phyloP scores from a whole-genome alignment of 2,113 vertebrate genomes.

The Agapornis roseicollis region DNA sequence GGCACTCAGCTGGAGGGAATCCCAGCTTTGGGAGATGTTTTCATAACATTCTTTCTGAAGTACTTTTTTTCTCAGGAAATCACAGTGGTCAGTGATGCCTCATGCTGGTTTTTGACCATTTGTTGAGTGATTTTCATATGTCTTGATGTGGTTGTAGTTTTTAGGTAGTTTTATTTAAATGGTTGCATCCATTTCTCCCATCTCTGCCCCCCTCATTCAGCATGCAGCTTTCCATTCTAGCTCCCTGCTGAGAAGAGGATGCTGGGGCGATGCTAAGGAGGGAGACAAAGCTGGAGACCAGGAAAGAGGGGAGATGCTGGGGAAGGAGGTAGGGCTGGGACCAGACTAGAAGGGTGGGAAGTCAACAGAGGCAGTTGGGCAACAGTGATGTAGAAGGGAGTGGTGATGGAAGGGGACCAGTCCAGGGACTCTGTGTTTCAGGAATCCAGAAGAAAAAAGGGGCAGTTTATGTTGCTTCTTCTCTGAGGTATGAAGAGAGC shows the following conservation, averaged over 20 bases:
- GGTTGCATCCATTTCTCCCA: not conserved
- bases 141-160: not conserved
- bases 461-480: not conserved
- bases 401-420: not conserved
- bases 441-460: not conserved
- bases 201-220: not conserved
- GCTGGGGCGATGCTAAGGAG: not conserved
- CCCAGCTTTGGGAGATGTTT: conserved; percentile 30
- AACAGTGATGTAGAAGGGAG: not conserved
- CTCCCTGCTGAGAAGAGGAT: not conserved
- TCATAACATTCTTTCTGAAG: conserved; percentile 13
- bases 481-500: not conserved
- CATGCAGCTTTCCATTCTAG: not conserved
- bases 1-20: conserved; percentile 28
- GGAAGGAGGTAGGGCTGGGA: not conserved
- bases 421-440: not conserved
- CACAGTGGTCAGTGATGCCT: not conserved
- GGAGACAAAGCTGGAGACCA: not conserved
- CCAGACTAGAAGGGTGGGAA: not conserved
- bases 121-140: not conserved
- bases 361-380: not conserved
- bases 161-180: not conserved
- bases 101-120: not conserved
- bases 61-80: not conserved
- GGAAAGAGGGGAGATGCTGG: not conserved